Base-by-base conservation (phyloP, 2,113 vertebrate species). In the Lophochroa leadbeateri region DNA sequence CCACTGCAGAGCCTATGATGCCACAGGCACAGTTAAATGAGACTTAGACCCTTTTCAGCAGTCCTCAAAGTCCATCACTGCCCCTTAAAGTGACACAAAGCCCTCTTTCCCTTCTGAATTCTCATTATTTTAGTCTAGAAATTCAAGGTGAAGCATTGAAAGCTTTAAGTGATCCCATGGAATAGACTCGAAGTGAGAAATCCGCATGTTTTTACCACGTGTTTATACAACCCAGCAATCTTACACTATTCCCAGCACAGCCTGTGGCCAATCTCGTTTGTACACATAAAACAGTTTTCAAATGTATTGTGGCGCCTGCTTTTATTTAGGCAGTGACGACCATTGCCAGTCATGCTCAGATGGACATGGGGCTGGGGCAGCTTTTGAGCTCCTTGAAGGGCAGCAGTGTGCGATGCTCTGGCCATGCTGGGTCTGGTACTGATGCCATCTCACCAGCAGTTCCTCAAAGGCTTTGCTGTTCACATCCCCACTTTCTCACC, bases 341-440 rank as follows among this genome's bases (percentile, higher is more conserved):
- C 58, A 49, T 5, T 33, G n/a, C 47, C 49, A 44, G 68, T 39
- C 35, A 63, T 39, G 0, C 47, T 49, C 0, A 1, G 4, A 23
- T 0, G 7, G 43, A 71, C 49, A 6, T n/a, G 12, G 50, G 61
- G 60, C n/a, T 16, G 47, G 58, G 65, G 31, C 19, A 33, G 74
- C 35, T 39, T 19, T 27, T 0, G 3, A 82, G 65, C 47, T 6
- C 46, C 9, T 18, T 2, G 6, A 10, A 19, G 53, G 57, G 64
- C 21, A 88, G 58, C 67, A 3, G 9, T 2, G 7, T 13, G 28
- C 39, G 6, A 10, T 29, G 41, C 74, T 24, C 24, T 3, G 6
- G 55, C 19, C 17, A 8, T 3, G 28, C 11, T 0, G 3, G 25
- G 24, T 11, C 0, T 0, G 8, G 4, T 1, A 5, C 24, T 4